Conservation (phyloP, 2,797 vertebrate genomes). For the Odontamblyopus lacepedii region DNA sequence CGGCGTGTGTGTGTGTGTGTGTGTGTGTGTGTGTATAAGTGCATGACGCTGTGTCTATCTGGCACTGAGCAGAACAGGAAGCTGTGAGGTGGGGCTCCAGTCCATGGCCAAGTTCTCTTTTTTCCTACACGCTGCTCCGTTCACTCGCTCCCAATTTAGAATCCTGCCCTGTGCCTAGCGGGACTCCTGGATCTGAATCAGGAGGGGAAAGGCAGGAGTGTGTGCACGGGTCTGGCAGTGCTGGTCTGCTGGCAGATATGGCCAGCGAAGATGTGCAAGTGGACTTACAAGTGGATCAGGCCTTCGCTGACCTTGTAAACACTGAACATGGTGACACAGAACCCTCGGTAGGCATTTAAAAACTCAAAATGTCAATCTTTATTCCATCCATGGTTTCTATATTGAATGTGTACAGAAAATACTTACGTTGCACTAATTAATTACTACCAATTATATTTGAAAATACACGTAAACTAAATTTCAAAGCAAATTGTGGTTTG, state of each 20-base stretch:
- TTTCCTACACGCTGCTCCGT: constrained; percentile 46
- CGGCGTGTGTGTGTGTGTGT: constrained; percentile 22
- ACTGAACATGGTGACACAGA: constrained; percentile 49
- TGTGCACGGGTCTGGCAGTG: constrained; percentile 35
- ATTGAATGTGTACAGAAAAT: neutral
- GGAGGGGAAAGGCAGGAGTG: constrained; percentile 42
- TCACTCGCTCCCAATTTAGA: constrained; percentile 54
- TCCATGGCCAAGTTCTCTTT: constrained; percentile 49
- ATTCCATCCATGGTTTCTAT: neutral
- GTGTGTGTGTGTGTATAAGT: constrained; percentile 41
- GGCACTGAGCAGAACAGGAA: constrained; percentile 73
- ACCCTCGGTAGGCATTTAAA: constrained; percentile 56
- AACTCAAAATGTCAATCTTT: neutral
- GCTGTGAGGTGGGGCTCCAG: constrained; percentile 59
- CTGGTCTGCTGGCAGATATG: constrained; percentile 39
- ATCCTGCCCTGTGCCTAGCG: constrained; percentile 45
- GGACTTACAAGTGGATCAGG: constrained; percentile 44
- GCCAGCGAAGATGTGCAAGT: constrained; percentile 63
- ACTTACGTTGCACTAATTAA: neutral
- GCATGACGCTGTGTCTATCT: constrained; percentile 60
- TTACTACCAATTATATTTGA: too few relatives aligned
- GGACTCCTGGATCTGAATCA: constrained; percentile 58
- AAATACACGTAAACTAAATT: neutral
- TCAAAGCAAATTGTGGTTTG: neutral
- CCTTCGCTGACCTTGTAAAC: constrained; percentile 26